phyloP scores from a whole-genome alignment of 2,888 invertebrate genomes.

The Carpatolechia fugitivella region DNA sequence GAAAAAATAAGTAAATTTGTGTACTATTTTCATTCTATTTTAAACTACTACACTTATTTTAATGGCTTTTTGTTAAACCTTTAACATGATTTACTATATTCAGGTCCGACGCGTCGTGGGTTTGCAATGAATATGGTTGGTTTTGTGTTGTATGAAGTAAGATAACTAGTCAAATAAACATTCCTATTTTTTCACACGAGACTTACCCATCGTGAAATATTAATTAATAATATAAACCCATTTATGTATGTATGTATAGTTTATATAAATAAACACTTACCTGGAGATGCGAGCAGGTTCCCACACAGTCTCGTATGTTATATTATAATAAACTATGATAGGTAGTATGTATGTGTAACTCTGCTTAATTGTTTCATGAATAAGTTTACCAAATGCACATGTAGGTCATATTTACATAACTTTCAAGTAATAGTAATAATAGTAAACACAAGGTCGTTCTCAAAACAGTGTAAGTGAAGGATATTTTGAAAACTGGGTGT shows the following conservation, averaged over 20 bases:
- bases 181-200: neutral
- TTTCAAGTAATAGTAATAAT: slow-evolving; percentile 21
- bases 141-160: too few relatives aligned
- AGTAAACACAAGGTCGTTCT: slow-evolving; percentile 30
- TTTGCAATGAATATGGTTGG: too few relatives aligned
- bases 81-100: too few relatives aligned
- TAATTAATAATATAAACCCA: neutral
- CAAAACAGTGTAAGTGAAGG: slow-evolving; percentile 29
- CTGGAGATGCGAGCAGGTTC: slow-evolving; percentile 15
- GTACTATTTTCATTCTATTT: too few relatives aligned
- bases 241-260: neutral
- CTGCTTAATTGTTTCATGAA: slow-evolving; percentile 14
- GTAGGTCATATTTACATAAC: slow-evolving; percentile 31
- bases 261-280: slow-evolving; percentile 9
- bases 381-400: slow-evolving; percentile 23
- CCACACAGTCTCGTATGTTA: neutral
- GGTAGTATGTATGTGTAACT: neutral
- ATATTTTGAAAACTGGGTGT: slow-evolving; percentile 4
- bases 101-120: too few relatives aligned
- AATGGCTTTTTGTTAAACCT: too few relatives aligned
- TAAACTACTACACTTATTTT: too few relatives aligned
- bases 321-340: neutral
- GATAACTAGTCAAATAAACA: neutral
- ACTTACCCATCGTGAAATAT: neutral
- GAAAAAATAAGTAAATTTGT: too few relatives aligned